Base-by-base conservation (phyloP, 2,113 vertebrate genomes). In the Regulus satrapa region DNA sequence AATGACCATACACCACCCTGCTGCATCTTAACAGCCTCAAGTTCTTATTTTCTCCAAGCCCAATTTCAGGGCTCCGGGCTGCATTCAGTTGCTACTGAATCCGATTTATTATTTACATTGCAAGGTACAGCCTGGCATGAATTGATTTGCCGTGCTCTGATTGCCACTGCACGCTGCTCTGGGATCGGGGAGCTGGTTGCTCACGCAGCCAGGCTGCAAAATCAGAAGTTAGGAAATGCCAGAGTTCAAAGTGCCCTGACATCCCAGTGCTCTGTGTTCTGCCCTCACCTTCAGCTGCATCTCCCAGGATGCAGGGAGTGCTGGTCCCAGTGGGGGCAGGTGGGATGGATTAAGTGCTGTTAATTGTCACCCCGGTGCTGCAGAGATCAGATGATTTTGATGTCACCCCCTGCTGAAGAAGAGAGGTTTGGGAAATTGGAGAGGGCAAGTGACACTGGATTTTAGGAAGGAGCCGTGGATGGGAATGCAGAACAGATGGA, bases 61-160 rank as follows among this genome's bases (percentile, higher is more conserved):
- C 0, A 1, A 90, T 95, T 94, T 94, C 89, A 95, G 86, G 86
- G 83, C 91, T 92, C 3, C 0, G 23, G 38, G 45, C 43, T 36
- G 28, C 9, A 34, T 77, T 89, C 76, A 77, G 0, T 4, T 14
- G 52, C 91, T 18, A 18, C 67, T 4, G 72, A 85, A 96, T 91
- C 89, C 38, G 6, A 89, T 94, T 91, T 80, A 80, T 86, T 92
- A 86, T 96, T 92, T 92, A 80, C 55, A 14, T 88, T 24, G 86
- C 83, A 26, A 92, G 80, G 71, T 82, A 64, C 20, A 32, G 89
- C 63, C 14, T 3, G 83, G 89, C 63, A 64, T 24, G 76, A 66
- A 96, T 86, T 25, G 84, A 91, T 96, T 95, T 72, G 93, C 89
- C 0, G 58, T 92, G 96, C 93, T 94, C 91, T 80, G 94, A 61